Conservation (phyloP, 2,888 invertebrate species). For the Polylopha cassiicola region DNA sequence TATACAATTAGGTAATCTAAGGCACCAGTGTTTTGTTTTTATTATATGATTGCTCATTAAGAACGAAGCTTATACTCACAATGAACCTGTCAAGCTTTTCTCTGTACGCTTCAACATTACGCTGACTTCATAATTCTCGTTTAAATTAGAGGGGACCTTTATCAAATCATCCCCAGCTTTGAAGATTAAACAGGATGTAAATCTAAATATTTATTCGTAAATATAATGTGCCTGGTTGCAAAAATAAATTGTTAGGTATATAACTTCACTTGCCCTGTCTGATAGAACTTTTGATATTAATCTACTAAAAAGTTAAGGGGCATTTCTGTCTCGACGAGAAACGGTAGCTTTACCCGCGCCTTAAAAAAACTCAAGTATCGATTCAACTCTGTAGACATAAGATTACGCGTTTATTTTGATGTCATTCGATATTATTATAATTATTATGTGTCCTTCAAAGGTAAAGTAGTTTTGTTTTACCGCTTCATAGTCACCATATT, state of each 20-base stretch:
- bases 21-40: no score
- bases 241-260: conserved; percentile 18
- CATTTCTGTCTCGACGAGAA: conserved; percentile 35
- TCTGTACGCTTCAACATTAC: no score
- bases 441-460: no score
- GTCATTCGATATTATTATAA: conserved; percentile 23
- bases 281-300: conserved; percentile 32
- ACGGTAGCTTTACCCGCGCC: conserved; percentile 34
- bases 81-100: no score
- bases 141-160: no score
- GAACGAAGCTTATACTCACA: no score
- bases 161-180: conserved; percentile 10
- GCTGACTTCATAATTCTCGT: no score
- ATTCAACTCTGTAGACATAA: conserved; percentile 42
- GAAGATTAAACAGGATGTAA: conserved; percentile 14
- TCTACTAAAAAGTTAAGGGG: conserved; percentile 38
- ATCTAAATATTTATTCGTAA: no score
- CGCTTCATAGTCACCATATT: conserved; percentile 1
- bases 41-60: no score
- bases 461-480: no score
- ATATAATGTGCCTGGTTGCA: conserved; percentile 8
- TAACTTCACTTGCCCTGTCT: conserved; percentile 6
- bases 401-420: conserved; percentile 32
- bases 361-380: conserved; percentile 48
- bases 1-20: no score